phyloP scores from a whole-genome alignment of 1,140 invertebrate genomes.

The Nasonia giraulti region DNA sequence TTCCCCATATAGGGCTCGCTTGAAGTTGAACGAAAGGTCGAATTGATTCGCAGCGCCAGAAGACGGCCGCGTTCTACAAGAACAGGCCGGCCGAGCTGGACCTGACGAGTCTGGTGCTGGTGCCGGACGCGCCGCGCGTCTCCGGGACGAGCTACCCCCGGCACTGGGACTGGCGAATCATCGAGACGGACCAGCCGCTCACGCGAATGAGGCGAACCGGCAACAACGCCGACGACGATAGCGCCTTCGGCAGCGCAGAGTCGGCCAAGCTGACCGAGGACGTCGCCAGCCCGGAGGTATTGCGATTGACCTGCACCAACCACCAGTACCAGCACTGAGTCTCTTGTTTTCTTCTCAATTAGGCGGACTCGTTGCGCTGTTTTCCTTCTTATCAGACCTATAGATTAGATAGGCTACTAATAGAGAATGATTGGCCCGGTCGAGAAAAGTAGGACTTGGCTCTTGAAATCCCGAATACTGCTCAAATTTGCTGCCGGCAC shows the following conservation, averaged over 20 bases:
- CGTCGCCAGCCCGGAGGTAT: slow-evolving; percentile 40
- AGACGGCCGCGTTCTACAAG: slow-evolving; percentile 85
- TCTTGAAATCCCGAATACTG: no score
- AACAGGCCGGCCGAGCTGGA: slow-evolving; percentile 85
- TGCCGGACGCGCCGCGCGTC: slow-evolving; percentile 87
- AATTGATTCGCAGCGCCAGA: slow-evolving; percentile 80
- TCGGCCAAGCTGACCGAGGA: slow-evolving; percentile 51
- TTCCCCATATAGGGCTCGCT: no score
- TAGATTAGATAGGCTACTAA: no score
- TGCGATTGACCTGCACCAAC: neutral
- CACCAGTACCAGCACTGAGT: slow-evolving; percentile 6
- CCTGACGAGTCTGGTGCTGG: slow-evolving; percentile 77
- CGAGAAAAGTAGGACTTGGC: no score
- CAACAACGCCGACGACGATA: slow-evolving; percentile 61
- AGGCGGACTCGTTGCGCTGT: neutral
- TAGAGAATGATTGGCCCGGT: no score
- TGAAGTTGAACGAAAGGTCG: no score
- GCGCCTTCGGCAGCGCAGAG: slow-evolving; percentile 64
- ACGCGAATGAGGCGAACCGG: slow-evolving; percentile 53
- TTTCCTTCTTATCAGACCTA: no score
- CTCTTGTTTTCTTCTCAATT: slow-evolving; percentile 31
- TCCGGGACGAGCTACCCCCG: slow-evolving; percentile 80
- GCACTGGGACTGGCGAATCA: slow-evolving; percentile 83
- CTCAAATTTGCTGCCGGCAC: no score
- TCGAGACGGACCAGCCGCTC: slow-evolving; percentile 71